Conservation (phyloP, 2,888 invertebrate species). For the Lasioglossum pauxillum region DNA sequence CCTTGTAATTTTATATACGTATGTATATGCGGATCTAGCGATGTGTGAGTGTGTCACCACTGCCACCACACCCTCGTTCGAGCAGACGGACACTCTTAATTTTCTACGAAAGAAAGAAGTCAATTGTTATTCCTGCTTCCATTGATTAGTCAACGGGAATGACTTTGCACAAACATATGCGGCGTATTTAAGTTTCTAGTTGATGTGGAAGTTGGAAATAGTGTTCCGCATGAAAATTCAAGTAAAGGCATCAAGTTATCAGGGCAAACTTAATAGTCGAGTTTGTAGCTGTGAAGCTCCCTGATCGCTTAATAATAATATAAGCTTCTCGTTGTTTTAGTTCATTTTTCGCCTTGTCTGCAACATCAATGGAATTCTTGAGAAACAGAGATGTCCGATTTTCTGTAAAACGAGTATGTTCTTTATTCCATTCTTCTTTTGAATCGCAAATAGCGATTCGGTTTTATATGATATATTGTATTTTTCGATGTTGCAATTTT, state of each 20-base stretch:
- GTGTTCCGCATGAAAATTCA: not conserved
- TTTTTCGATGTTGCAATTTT: not conserved
- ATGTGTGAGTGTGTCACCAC: too few species aligned
- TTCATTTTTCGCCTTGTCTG: not conserved
- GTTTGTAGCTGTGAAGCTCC: not conserved
- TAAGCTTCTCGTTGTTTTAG: not conserved
- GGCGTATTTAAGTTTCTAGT: not conserved
- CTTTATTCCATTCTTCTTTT: not conserved
- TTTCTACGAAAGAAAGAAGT: not conserved
- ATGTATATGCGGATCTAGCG: too few species aligned
- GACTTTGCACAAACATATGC: not conserved
- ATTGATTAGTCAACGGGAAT: not conserved
- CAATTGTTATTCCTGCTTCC: not conserved
- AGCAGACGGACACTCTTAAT: too few species aligned
- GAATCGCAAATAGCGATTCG: not conserved
- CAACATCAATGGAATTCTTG: not conserved
- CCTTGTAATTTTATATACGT: too few species aligned
- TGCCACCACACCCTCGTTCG: too few species aligned
- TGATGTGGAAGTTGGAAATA: not conserved
- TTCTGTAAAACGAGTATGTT: not conserved
- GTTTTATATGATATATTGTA: too few species aligned
- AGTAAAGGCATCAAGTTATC: not conserved
- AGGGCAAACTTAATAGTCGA: not conserved
- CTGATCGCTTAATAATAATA: not conserved
- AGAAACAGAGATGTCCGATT: not conserved